Conservation (phyloP, 2,888 invertebrate species). For the Epiblema foenella region DNA sequence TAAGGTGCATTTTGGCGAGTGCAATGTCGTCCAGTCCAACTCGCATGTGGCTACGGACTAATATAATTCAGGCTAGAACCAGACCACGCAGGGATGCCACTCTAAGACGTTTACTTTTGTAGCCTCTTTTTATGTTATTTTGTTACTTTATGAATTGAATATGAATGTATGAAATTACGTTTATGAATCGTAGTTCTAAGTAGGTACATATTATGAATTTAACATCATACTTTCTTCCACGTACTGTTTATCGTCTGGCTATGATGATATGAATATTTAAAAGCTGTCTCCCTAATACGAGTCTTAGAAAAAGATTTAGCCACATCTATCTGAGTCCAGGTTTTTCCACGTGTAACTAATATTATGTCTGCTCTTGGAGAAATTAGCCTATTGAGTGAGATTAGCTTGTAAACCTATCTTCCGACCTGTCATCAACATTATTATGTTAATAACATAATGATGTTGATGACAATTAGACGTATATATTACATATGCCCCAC, state of each 20-base stretch:
- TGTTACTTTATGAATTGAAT: too few relatives aligned
- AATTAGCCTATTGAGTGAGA: too few relatives aligned
- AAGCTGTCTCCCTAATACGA: neutral
- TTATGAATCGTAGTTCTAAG: neutral
- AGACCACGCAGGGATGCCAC: slow-evolving; percentile 64
- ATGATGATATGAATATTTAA: neutral
- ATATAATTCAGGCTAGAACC: slow-evolving; percentile 67
- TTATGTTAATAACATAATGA: too few relatives aligned
- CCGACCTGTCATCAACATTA: too few relatives aligned
- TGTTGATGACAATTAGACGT: too few relatives aligned
- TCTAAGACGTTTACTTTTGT: slow-evolving; percentile 6
- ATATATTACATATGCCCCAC: too few relatives aligned
- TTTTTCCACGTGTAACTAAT: neutral
- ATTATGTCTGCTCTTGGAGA: too few relatives aligned
- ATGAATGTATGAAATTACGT: neutral
- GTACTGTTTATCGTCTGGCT: neutral
- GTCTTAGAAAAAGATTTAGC: neutral
- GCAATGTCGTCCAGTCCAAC: slow-evolving; percentile 45
- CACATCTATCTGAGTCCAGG: neutral
- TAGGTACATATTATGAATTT: too few relatives aligned
- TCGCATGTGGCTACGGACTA: slow-evolving; percentile 60
- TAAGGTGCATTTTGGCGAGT: slow-evolving; percentile 21
- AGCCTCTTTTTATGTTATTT: neutral
- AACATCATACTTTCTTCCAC: neutral
- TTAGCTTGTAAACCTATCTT: too few relatives aligned